Evolutionary conservation across 1,140 invertebrate species (phyloP).

Genomic region (Drosophila lacertosa): DNA sequence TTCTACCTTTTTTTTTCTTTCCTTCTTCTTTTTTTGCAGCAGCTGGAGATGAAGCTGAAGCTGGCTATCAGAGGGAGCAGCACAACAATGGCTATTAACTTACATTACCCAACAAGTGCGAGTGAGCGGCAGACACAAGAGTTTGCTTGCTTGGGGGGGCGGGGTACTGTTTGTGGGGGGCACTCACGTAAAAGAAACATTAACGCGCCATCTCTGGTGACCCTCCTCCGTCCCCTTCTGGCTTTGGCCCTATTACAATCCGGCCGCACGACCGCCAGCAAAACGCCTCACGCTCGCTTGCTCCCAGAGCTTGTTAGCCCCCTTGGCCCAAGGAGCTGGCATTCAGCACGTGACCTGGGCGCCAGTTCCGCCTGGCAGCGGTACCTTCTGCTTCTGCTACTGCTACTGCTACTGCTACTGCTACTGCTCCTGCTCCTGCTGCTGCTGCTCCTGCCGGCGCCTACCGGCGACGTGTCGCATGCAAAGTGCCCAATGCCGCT

Average conservation of each 20-base stretch:
- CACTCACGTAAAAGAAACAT: constrained; percentile 78
- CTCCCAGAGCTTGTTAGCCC: constrained; percentile 69
- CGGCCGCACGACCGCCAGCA: constrained; percentile 8
- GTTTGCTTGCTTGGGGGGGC: background rate
- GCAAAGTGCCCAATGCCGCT: constrained; percentile 28
- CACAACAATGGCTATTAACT: constrained; percentile 75
- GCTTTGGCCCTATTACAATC: too few relatives aligned
- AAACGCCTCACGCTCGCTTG: constrained; percentile 53
- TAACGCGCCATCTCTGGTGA: constrained; percentile 56
- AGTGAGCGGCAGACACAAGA: constrained; percentile 20
- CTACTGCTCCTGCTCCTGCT: too few relatives aligned
- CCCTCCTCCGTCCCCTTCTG: background rate
- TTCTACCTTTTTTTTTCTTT: constrained; percentile 47
- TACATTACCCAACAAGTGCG: constrained; percentile 75
- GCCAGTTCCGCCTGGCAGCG: constrained; percentile 12
- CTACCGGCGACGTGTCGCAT: too few relatives aligned
- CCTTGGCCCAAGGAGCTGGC: constrained; percentile 50
- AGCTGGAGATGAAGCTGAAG: background rate
- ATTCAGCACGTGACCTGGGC: constrained; percentile 62
- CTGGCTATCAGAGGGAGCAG: constrained; percentile 13
- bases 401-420: background rate
- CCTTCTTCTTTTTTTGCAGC: constrained; percentile 6
- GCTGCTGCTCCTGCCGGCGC: too few relatives aligned
- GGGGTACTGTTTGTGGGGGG: constrained; percentile 10
- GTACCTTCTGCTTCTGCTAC: background rate